A percentile compares a stretch with the other conserved stretches of the same genome.
phyloP scores from a whole-genome alignment of 2,797 vertebrate species.

The Carapus acus region DNA sequence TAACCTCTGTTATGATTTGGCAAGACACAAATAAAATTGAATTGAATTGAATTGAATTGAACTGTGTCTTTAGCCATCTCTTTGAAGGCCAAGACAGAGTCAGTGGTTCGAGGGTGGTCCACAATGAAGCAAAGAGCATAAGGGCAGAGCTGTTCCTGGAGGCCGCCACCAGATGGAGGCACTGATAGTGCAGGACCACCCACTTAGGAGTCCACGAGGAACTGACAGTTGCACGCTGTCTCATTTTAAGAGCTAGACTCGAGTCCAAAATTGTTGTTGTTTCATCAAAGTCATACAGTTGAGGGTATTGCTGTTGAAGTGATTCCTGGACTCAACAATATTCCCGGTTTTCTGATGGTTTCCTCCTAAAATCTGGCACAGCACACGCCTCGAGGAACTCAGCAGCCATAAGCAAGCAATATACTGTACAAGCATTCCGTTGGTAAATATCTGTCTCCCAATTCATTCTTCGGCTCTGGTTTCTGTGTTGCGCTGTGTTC shows the following conservation, averaged over 20 bases:
- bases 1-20: no score
- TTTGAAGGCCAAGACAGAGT: conserved; percentile 59
- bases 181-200: conserved; percentile 56
- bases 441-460: no score
- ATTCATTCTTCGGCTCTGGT: no score
- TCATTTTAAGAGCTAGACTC: neutral
- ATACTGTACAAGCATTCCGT: no score
- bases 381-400: no score
- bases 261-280: neutral
- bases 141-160: conserved; percentile 30
- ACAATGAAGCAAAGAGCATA: conserved; percentile 10
- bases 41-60: no score
- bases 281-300: neutral
- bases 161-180: conserved; percentile 40
- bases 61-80: conserved; percentile 35
- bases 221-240: conserved; percentile 32
- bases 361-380: neutral
- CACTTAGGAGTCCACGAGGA: conserved; percentile 29
- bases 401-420: conserved; percentile 4
- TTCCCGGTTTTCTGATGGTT: neutral
- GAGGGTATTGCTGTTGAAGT: no score
- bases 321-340: no score
- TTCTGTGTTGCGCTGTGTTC: no score
- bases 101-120: conserved; percentile 61
- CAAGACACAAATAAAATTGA: no score